Evolutionary conservation across 2,888 invertebrate genomes (phyloP).

Genomic region (Stenchaetothrips biformis): DNA sequence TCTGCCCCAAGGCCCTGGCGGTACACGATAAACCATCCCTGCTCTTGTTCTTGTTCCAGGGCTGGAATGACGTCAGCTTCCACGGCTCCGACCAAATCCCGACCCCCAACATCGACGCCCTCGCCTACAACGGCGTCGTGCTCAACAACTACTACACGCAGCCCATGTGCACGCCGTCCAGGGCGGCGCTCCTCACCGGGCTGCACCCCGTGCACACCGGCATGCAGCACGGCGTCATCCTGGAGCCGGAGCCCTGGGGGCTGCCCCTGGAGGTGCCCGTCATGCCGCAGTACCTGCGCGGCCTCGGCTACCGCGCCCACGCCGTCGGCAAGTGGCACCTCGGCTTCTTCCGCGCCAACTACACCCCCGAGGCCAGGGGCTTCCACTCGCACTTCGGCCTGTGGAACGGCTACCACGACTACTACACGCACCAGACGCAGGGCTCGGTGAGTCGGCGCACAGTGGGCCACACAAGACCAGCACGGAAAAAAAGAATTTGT

Average conservation of each 20-base stretch:
- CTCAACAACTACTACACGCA: slow-evolving; percentile 53
- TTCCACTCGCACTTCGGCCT: slow-evolving; percentile 82
- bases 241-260: slow-evolving; percentile 50
- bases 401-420: slow-evolving; percentile 76
- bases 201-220: slow-evolving; percentile 52
- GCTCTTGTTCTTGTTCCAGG: slow-evolving; percentile 43
- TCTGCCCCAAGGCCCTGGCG: too few relatives aligned
- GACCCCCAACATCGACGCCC: slow-evolving; percentile 53
- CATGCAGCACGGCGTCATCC: slow-evolving; percentile 51
- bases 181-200: slow-evolving; percentile 52
- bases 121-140: slow-evolving; percentile 51
- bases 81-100: slow-evolving; percentile 53
- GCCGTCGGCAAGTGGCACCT: slow-evolving; percentile 55
- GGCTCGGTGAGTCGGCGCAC: slow-evolving; percentile 44
- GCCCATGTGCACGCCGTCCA: slow-evolving; percentile 52
- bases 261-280: slow-evolving; percentile 50
- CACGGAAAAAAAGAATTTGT: too few relatives aligned
- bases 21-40: too few relatives aligned
- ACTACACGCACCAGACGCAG: slow-evolving; percentile 60
- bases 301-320: slow-evolving; percentile 50
- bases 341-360: slow-evolving; percentile 51
- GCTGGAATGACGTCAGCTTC: slow-evolving; percentile 55
- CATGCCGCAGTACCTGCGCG: slow-evolving; percentile 50
- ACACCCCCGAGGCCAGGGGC: slow-evolving; percentile 67
- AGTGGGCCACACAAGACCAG: too few relatives aligned